These are phyloP conservation scores for Tridacna gigas DNA, from an alignment of 2,888 invertebrate genomes.

Conservation along the genomic window DNA sequence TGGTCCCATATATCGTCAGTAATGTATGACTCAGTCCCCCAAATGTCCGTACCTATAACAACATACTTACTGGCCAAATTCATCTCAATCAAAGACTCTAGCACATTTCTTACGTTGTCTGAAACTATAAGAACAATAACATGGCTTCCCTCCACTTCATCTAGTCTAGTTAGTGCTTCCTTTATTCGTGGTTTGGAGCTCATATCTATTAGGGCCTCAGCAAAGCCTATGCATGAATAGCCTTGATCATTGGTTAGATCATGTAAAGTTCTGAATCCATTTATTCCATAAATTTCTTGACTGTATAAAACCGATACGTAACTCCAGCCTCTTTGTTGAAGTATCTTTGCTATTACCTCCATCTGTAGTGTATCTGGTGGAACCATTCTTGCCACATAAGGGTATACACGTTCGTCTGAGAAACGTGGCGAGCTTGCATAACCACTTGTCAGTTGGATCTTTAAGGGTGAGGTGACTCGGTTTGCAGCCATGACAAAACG, in stretches of 20 bases:
- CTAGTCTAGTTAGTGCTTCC: slow-evolving; percentile 58
- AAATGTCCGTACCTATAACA: slow-evolving; percentile 75
- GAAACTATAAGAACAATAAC: slow-evolving; percentile 82
- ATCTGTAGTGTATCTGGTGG: slow-evolving; percentile 75
- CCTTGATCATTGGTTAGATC: slow-evolving; percentile 44
- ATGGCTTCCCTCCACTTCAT: slow-evolving; percentile 59
- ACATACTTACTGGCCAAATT: slow-evolving; percentile 70
- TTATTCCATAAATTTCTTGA: slow-evolving; percentile 60
- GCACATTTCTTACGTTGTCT: slow-evolving; percentile 61
- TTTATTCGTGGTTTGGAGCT: slow-evolving; percentile 57
- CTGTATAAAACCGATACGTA: slow-evolving; percentile 83
- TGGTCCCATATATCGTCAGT: slow-evolving; percentile 46
- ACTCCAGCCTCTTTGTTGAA: slow-evolving; percentile 83
- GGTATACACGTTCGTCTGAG: slow-evolving; percentile 67
- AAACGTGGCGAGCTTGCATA: slow-evolving; percentile 70
- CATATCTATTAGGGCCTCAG: slow-evolving; percentile 53
- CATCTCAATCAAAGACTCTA: slow-evolving; percentile 67
- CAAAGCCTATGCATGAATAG: slow-evolving; percentile 65
- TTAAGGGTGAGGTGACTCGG: slow-evolving; percentile 86
- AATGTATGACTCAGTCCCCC: slow-evolving; percentile 49
- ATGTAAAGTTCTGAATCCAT: slow-evolving; percentile 43
- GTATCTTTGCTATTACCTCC: slow-evolving; percentile 80
- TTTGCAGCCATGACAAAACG: slow-evolving; percentile 77
- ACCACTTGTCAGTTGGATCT: slow-evolving; percentile 86
- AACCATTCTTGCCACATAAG: slow-evolving; percentile 77